Base-by-base conservation (phyloP, 92 coral and sea anemone species). In the Phenganax subtilis region DNA sequence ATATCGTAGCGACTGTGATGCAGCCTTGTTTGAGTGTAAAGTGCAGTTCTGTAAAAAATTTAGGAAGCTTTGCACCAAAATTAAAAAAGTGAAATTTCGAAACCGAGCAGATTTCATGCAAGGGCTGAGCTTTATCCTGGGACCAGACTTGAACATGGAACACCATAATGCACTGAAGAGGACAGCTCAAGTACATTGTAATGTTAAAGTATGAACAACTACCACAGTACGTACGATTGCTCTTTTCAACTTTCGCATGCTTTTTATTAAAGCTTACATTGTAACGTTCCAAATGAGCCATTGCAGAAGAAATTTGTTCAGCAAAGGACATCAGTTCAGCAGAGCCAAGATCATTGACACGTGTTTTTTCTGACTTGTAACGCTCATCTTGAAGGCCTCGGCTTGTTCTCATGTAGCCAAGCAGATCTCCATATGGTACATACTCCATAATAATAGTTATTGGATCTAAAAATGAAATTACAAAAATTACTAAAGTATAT, bases 231-330 rank as follows among this genome's bases (percentile, higher is more conserved):
- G 25, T 7, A 59, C 65, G 65, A 59, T 59, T 59, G 15, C 25
- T 59, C 25, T 59, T 59, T 12, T 12, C 25, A 12, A 59, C 3
- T 12, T 59, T 14, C 65, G 25, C 7, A 1, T 59, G 25, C 7
- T 59, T 14, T 59, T 12, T 14, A 20, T 59, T 7, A 59, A 59
- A 59, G 16, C 83, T 63, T 63, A 88, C 91, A 54, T 88, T 85
- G 56, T 85, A 55, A 28, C 86, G 71, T 9, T 87, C 88, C 20
- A 88, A 71, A 78, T 85, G 87, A 61, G 86, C 81, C 91, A 88
- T 88, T 58, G 85, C 91, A 52, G 82, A 75, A 57, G 91, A 87
- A 77, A 88, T 86, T 81, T 88, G 89, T 61, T 88, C 85, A 8
- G 91, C 85, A 71, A 88, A 88, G 16, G 85, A 78, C 65, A 86